Evolutionary conservation across 2,888 invertebrate species (phyloP).

Genomic region (Epistrophella euchroma): DNA sequence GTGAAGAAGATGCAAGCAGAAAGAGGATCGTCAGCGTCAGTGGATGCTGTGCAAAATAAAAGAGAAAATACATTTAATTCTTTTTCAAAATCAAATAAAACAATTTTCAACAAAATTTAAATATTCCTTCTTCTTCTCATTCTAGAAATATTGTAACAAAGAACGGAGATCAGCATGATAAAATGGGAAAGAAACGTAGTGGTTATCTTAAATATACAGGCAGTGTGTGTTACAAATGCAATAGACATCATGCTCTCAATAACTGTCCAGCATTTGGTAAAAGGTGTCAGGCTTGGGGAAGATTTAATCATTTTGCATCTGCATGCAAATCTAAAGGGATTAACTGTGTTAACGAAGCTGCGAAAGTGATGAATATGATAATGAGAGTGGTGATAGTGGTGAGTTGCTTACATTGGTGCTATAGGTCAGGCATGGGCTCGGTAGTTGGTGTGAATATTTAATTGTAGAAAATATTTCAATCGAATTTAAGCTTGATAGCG

Average conservation of each 20-base stretch:
- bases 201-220: not conserved
- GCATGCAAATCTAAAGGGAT: slow-evolving; percentile 33
- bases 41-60: slow-evolving; percentile 25
- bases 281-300: slow-evolving; percentile 31
- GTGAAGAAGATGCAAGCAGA: slow-evolving; percentile 37
- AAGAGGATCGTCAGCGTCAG: slow-evolving; percentile 8
- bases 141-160: slow-evolving; percentile 34
- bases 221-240: slow-evolving; percentile 35
- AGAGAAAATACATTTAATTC: not conserved
- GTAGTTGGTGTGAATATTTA: slow-evolving; percentile 29
- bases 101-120: not conserved
- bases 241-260: slow-evolving; percentile 22
- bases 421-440: slow-evolving; percentile 19
- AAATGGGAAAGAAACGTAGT: not conserved
- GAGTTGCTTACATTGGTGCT: slow-evolving; percentile 29
- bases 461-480: slow-evolving; percentile 1
- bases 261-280: slow-evolving; percentile 33
- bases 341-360: slow-evolving; percentile 22
- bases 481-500: slow-evolving; percentile 30
- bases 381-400: slow-evolving; percentile 6
- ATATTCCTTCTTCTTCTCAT: slow-evolving; percentile 19
- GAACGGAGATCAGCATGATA: slow-evolving; percentile 35
- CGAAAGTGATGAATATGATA: slow-evolving; percentile 8
- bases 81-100: slow-evolving; percentile 17
- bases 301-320: slow-evolving; percentile 29